phyloP scores from a whole-genome alignment of 2,797 vertebrate genomes.

The Linurgus olivaceus region DNA sequence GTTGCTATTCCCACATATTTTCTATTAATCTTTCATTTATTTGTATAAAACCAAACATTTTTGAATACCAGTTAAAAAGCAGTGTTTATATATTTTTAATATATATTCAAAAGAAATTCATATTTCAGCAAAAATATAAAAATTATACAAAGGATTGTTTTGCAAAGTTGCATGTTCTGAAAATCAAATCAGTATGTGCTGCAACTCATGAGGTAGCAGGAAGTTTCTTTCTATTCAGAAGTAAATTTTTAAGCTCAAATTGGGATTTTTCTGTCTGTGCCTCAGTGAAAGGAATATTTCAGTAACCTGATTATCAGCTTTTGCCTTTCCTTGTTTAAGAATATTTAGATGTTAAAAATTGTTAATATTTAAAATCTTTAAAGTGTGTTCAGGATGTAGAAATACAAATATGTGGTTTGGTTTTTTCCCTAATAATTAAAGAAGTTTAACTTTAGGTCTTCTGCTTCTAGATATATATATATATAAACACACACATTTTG shows the following conservation, averaged over 20 bases:
- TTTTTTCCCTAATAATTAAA: not conserved
- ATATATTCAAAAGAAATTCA: not conserved
- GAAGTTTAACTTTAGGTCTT: not conserved
- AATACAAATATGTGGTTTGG: not conserved
- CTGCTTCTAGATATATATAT: not conserved
- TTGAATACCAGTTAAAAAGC: not conserved
- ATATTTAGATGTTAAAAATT: not conserved
- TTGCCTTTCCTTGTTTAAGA: not conserved
- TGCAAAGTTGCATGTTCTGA: not conserved
- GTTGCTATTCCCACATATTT: not conserved
- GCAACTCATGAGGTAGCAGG: not conserved
- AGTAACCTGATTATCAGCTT: not conserved
- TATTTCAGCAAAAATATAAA: not conserved
- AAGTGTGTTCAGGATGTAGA: not conserved
- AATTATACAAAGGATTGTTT: not conserved
- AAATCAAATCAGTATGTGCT: conserved; percentile 11
- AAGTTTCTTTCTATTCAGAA: not conserved
- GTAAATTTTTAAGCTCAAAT: not conserved
- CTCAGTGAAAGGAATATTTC: not conserved
- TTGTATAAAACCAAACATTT: not conserved
- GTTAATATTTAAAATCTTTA: not conserved
- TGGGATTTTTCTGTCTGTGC: not conserved
- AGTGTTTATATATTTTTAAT: not conserved
- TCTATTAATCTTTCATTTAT: conserved; percentile 5
- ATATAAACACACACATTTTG: not conserved